Evolutionary conservation across 2,113 vertebrate species (phyloP), one percentile per base, ranked within the genome.

Genomic region (Daphoenositta chrysoptera): DNA sequence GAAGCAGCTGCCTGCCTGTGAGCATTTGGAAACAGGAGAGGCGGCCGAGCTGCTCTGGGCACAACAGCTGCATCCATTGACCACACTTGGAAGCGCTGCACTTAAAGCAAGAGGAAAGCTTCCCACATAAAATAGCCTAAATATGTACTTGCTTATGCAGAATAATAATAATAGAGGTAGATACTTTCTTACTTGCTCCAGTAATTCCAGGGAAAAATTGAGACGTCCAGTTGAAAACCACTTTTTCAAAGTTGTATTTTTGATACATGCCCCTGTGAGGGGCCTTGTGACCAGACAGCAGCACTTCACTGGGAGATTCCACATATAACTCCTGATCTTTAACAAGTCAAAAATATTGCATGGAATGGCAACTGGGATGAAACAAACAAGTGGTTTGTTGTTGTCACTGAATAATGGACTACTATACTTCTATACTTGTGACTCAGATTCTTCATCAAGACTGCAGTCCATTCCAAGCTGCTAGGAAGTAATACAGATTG

Each of bases 311-410:
- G 15, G 53, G 37, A 60, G n/a, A 64, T 42, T 57, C 15, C 70
- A 61, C 3, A 0, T 53, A 1, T 11, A 47, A 31, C 50, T 80
- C 45, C 66, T 90, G 28, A 24, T 82, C 50, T 79, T 37, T 47
- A 69, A 30, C 21, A 27, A 93, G 65, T 44, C 4, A 68, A 65
- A 87, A 76, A 28, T 35, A 54, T 3, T 57, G 39, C 30, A 15
- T 40, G 56, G 83, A 93, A 58, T 56, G 64, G 70, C 53, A 90
- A 5, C 44, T 73, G 79, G 42, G 71, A 71, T 82, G 69, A 51
- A 89, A 53, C 44, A 92, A 91, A 93, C 81, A 90, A 91, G 54
- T 33, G 80, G 30, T 66, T 93, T 86, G 58, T 91, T 96, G 87
- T 95, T 89, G 72, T 31, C 37, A 22, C 12, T 39, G 58, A 66